A percentile compares a stretch with the other conserved stretches of the same genome.
phyloP scores from a whole-genome alignment of 2,797 vertebrate species.

The Eospalax fontanierii region DNA sequence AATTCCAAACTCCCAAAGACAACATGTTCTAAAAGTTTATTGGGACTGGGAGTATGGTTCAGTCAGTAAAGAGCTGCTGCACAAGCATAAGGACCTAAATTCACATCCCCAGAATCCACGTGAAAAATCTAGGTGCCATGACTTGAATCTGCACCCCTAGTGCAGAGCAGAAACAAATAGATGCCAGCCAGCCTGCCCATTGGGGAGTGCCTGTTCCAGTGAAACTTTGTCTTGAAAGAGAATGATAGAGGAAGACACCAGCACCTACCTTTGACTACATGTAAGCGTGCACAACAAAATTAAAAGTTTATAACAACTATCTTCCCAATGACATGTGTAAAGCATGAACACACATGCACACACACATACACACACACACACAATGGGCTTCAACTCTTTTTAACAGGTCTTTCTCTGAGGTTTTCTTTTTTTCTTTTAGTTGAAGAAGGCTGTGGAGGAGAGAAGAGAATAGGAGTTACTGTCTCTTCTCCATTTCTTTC shows the following conservation, averaged over 20 bases:
- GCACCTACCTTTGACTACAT: background rate
- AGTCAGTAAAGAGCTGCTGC: background rate
- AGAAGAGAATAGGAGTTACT: background rate
- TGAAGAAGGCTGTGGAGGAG: background rate
- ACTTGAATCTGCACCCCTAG: background rate
- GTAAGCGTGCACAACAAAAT: background rate
- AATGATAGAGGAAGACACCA: background rate
- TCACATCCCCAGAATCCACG: background rate
- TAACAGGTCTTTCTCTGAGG: background rate
- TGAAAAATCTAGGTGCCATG: background rate
- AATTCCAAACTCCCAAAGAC: background rate
- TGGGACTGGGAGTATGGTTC: background rate
- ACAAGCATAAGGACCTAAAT: background rate
- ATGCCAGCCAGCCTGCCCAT: background rate
- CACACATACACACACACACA: background rate
- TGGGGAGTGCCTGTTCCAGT: background rate
- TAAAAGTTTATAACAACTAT: background rate
- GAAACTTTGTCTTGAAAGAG: background rate
- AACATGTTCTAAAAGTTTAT: background rate
- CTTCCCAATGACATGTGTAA: background rate
- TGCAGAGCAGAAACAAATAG: background rate
- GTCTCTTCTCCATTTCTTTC: background rate
- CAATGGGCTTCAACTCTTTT: background rate
- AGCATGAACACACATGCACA: background rate
- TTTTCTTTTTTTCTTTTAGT: background rate